Base-by-base conservation (phyloP, 1,140 invertebrate species). In the Tetragnatha versicolor region DNA sequence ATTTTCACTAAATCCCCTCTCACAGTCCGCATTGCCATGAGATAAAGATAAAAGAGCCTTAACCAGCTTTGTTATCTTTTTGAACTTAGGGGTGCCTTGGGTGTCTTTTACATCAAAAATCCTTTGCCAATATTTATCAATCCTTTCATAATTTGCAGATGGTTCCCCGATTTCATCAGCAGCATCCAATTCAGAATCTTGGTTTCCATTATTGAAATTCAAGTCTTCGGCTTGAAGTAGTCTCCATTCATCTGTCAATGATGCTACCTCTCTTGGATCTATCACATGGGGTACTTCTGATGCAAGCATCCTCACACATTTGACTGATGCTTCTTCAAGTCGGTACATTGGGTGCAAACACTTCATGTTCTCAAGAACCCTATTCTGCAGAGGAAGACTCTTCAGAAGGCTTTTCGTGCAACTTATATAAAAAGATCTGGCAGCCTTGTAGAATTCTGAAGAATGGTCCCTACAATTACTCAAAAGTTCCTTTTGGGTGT, bases 11-110 rank as follows among this genome's bases (percentile, higher is more conserved):
- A 60, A 31, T 60, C 55, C 27, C 14, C 31, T 31, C 20, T 60
- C 55, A 60, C 55, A 60, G 10, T 31, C 55, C 9, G 55, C 55
- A 60, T 60, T 60, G 5, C 31, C 55, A 60, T 60, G 55, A 10
- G 55, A 12, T 60, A 60, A 31, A 60, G 27, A 10, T 4, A 60
- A 7, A 29, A 60, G 31, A 12, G 55, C 55, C 31, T 60, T 60
- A 27, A 60, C 31, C 12, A 60, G 6, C 25, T 12, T 27, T 5
- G 9, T 6, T 31, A 60, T 9, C 3, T 10, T 27, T 9, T 22
- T 60, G 55, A 27, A 60, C 31, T 60, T 60, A 10, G 55, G 55
- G 6, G 5, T 4, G 14, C 55, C 55, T 10, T 4, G 14, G 12
- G 9, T 27, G 20, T 27, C 6, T 33, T 27, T 60, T 10, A 60